Percentiles rank a stretch among this genome's conserved stretches.
These are phyloP conservation scores for Hippocampus abdominalis DNA, from an alignment of 2,113 vertebrate genomes.

Conservation along the genomic window DNA sequence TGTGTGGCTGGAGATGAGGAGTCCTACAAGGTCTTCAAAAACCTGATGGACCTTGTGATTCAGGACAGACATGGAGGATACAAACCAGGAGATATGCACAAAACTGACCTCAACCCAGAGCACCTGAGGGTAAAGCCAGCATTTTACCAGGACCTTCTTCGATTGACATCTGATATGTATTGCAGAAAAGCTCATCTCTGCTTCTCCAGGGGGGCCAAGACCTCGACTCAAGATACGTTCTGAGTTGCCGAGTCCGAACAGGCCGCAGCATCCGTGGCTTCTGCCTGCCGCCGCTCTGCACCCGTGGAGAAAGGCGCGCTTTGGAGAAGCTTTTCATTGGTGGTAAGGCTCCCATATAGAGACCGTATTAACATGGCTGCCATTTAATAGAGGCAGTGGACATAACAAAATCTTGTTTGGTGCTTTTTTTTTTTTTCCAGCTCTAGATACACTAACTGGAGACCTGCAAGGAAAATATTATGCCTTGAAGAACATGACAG, in stretches of 20 bases:
- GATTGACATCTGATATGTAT: neutral
- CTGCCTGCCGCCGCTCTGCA: slow-evolving; percentile 5
- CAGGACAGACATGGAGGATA: slow-evolving; percentile 6
- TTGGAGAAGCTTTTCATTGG: slow-evolving; percentile 2
- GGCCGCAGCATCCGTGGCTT: slow-evolving; percentile 10
- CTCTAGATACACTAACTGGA: neutral
- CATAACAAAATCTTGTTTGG: neutral
- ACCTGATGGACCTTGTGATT: slow-evolving; percentile 11
- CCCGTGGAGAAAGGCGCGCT: slow-evolving; percentile 1
- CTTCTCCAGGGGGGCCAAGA: neutral
- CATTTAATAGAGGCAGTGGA: neutral
- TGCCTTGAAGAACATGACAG: slow-evolving; percentile 2
- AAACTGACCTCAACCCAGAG: neutral
- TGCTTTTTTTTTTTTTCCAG: neutral
- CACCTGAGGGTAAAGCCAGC: neutral
- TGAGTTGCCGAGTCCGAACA: slow-evolving; percentile 5
- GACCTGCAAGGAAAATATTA: neutral
- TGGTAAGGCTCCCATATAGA: neutral
- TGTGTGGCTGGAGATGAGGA: slow-evolving; percentile 10
- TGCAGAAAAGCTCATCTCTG: neutral
- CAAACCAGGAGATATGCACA: slow-evolving; percentile 5
- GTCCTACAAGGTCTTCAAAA: slow-evolving; percentile 1
- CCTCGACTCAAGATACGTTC: neutral
- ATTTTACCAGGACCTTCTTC: neutral
- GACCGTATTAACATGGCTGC: neutral